Evolutionary conservation across 2,797 vertebrate species (phyloP).

Genomic region (Xenopus petersii): DNA sequence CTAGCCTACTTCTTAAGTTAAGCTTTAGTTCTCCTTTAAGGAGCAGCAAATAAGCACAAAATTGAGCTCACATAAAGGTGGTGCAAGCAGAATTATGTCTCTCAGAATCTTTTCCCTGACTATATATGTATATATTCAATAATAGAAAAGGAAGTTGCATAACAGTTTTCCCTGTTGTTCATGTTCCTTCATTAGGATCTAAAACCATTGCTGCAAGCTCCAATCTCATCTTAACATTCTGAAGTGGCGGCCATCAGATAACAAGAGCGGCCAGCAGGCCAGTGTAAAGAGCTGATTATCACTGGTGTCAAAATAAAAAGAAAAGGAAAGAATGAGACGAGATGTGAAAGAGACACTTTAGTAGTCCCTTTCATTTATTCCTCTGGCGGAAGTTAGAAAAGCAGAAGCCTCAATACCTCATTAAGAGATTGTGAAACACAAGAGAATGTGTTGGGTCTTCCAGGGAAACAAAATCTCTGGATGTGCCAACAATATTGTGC

Average conservation of each 20-base stretch:
- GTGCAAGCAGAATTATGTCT: too few relatives aligned
- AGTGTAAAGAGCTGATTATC: constrained; percentile 54
- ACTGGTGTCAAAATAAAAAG: constrained; percentile 55
- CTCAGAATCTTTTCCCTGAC: too few relatives aligned
- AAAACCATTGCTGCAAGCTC: too few relatives aligned
- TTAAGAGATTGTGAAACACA: constrained; percentile 61
- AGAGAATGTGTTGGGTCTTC: constrained; percentile 57
- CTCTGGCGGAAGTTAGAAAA: constrained; percentile 66
- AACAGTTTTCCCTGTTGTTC: too few relatives aligned
- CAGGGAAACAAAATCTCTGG: constrained; percentile 52
- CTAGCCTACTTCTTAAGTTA: too few relatives aligned
- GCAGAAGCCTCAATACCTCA: constrained; percentile 64
- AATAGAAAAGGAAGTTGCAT: too few relatives aligned
- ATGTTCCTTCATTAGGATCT: too few relatives aligned
- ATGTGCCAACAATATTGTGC: constrained; percentile 65
- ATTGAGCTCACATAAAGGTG: too few relatives aligned
- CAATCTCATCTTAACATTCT: constrained; percentile 16
- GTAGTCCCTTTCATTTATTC: constrained; percentile 54
- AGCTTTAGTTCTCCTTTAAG: too few relatives aligned
- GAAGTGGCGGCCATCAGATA: constrained; percentile 15
- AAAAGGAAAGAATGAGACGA: constrained; percentile 58
- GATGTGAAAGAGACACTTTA: constrained; percentile 65
- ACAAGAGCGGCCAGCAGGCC: constrained; percentile 37
- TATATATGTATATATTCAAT: too few relatives aligned
- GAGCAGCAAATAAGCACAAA: too few relatives aligned